A percentile compares a stretch with the other conserved stretches of the same genome.
Evolutionary conservation across 2,797 vertebrate species (phyloP).

Genomic region (Otolemur crassicaudatus): DNA sequence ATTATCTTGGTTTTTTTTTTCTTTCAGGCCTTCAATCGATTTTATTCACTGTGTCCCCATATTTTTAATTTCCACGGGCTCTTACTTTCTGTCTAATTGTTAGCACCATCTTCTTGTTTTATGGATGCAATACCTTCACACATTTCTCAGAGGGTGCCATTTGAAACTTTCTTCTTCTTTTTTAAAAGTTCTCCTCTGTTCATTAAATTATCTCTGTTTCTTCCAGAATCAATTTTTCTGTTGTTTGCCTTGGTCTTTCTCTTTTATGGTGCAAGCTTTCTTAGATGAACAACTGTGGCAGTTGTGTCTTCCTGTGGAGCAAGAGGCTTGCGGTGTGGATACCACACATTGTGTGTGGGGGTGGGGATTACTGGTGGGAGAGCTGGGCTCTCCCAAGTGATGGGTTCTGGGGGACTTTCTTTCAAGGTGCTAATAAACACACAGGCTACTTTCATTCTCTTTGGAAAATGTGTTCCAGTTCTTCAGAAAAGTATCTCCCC

Average conservation of each 20-base stretch:
- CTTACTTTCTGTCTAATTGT: constrained; percentile 6
- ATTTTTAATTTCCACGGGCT: constrained; percentile 51
- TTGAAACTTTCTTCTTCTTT: background rate
- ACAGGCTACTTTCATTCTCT: background rate
- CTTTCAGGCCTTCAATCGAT: background rate
- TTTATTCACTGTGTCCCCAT: constrained; percentile 7
- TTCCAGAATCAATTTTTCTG: constrained; percentile 11
- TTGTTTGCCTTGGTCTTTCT: background rate
- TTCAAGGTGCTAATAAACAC: background rate
- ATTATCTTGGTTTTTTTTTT: constrained; percentile 51
- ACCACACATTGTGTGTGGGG: accelerated
- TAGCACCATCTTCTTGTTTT: background rate
- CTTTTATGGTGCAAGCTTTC: background rate
- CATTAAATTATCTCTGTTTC: constrained; percentile 36
- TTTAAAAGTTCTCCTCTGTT: background rate
- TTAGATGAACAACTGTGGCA: background rate
- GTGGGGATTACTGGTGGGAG: background rate
- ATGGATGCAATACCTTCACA: background rate
- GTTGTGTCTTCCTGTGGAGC: background rate
- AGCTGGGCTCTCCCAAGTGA: background rate
- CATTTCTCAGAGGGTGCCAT: background rate
- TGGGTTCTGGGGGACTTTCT: background rate
- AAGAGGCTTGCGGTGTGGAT: background rate
- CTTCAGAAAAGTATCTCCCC: constrained; percentile 1
- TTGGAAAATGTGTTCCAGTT: background rate